These are phyloP conservation scores for Oreortyx pictus DNA, from an alignment of 2,797 vertebrate species.

Conservation along the genomic window DNA sequence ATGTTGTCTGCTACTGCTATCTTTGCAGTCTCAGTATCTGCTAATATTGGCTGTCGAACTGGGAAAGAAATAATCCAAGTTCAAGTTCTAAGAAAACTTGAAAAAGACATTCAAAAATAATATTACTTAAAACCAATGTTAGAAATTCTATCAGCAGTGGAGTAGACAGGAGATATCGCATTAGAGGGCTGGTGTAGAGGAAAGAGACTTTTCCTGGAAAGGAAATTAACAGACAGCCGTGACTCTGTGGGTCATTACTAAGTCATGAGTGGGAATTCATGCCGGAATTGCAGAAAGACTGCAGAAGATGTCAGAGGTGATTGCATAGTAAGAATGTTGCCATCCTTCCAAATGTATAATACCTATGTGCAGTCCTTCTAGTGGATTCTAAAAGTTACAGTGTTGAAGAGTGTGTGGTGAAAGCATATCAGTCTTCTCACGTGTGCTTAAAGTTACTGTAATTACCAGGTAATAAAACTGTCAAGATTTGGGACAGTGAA, in stretches of 20 bases:
- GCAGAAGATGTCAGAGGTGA: not conserved
- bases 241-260: not conserved
- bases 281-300: not conserved
- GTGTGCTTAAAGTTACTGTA: not conserved
- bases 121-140: not conserved
- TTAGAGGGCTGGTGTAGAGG: not conserved
- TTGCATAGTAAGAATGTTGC: conserved; percentile 8
- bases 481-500: not conserved
- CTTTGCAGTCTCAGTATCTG: fast-evolving
- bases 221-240: not conserved
- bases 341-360: conserved; percentile 12
- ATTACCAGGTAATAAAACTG: conserved; percentile 11
- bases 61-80: not conserved
- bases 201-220: not conserved
- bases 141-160: not conserved
- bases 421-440: conserved; percentile 3
- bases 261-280: not conserved
- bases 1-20: not conserved
- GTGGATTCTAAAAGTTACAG: not conserved
- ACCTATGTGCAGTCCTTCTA: not conserved
- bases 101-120: not conserved
- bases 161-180: not conserved
- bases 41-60: not conserved
- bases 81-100: not conserved
- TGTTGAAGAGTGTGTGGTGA: not conserved